Base-by-base conservation (phyloP, 2,113 vertebrate genomes). In the Pardalotus punctatus region DNA sequence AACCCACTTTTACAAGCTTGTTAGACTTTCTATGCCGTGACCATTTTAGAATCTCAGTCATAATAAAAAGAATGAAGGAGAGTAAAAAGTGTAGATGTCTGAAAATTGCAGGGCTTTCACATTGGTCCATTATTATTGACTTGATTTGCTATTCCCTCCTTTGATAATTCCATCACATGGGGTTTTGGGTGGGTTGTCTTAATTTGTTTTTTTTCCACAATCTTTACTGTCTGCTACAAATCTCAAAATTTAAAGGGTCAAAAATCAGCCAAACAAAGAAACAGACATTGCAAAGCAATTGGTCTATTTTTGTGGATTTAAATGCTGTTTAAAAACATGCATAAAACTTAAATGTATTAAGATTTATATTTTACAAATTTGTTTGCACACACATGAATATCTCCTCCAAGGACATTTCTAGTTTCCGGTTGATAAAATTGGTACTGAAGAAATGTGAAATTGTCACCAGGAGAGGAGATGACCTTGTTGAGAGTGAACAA, bases 101-200 rank as follows among this genome's bases (percentile, higher is more conserved):
- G 66, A 73, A 50, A 81, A 60, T 58, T 45, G 3, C 15, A 64
- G 33, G 17, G 7, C 12, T 94, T 92, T 87, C 23, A 24, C 38
- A 54, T 9, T 6, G 3, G 3, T 51, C 15, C 6, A 12, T 57
- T 62, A 51, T 60, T 81, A 70, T n/a, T 62, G 7, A 40, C 36
- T 64, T 16, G 0, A 8, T 84, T 93, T 86, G 1, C 3, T 61
- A 28, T 51, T 74, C 11, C 4, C 16, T 83, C 4, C 15, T 61
- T 77, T 58, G 27, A 24, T 86, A 57, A 56, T 84, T 91, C 24
- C 9, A 65, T 53, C 36, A 65, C 11, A 9, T 19, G 11, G 16
- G 7, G 2, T 8, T n/a, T 14, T 10, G 3, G 1, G 7, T 19
- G 4, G 1, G 1, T 40, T 17, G 4, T 8, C 27, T 66, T 10